Percentiles rank a stretch among this genome's conserved stretches.
phyloP scores from a whole-genome alignment of 2,113 vertebrate species.

The Prunella fulvescens region DNA sequence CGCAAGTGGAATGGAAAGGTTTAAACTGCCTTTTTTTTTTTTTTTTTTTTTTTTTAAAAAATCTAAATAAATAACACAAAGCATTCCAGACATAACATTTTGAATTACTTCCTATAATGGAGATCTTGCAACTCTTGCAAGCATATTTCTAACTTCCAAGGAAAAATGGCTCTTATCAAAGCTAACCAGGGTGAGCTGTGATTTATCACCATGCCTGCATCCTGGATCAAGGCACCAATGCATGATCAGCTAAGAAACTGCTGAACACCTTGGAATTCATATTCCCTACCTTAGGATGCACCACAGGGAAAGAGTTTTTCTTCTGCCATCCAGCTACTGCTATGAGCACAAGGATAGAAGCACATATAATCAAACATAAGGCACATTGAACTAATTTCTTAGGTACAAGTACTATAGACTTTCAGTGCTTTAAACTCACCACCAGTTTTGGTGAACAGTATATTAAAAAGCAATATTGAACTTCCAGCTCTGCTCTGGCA shows the following conservation, averaged over 20 bases:
- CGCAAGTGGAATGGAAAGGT: neutral
- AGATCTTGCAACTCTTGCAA: neutral
- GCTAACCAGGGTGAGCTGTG: neutral
- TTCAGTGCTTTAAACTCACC: neutral
- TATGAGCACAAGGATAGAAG: neutral
- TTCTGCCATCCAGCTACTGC: neutral
- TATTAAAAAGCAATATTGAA: neutral
- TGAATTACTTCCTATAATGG: neutral
- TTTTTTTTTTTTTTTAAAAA: neutral
- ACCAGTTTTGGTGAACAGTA: neutral
- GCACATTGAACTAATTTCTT: neutral
- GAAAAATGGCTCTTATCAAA: neutral
- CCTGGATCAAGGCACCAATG: fast-evolving
- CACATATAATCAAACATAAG: neutral
- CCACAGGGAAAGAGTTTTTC: neutral
- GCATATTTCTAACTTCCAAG: neutral
- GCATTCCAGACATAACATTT: neutral
- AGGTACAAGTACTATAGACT: neutral
- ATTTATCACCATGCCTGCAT: neutral
- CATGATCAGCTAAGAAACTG: neutral
- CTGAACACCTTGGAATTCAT: neutral
- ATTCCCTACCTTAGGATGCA: neutral
- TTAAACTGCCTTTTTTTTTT: neutral
- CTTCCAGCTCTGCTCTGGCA: neutral
- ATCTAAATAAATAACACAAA: neutral